Evolutionary conservation across 2,888 invertebrate species (phyloP).

Genomic region (Arctia plantaginis): DNA sequence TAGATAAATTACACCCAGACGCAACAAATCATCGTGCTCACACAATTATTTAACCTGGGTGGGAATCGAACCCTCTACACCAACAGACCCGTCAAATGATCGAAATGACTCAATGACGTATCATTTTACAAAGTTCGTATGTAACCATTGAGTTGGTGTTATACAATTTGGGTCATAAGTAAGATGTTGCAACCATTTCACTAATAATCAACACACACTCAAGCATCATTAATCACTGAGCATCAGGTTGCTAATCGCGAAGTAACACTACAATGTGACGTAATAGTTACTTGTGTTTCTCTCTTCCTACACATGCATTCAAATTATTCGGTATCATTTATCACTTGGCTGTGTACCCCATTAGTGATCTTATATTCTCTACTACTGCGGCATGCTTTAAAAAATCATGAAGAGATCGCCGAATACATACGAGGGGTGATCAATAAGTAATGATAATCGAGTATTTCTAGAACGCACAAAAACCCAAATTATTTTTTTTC

Average conservation of each 20-base stretch:
- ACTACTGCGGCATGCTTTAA: constrained; percentile 12
- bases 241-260: constrained; percentile 5
- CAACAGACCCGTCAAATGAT: too few relatives aligned
- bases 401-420: constrained; percentile 31
- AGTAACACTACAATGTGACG: constrained; percentile 12
- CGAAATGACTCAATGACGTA: not conserved
- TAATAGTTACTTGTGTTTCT: constrained; percentile 10
- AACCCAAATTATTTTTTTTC: too few relatives aligned
- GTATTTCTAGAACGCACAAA: too few relatives aligned
- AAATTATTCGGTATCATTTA: constrained; percentile 12
- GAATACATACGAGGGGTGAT: too few relatives aligned
- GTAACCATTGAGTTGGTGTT: constrained; percentile 5
- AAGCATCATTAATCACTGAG: constrained; percentile 18
- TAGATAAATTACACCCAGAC: too few relatives aligned
- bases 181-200: constrained; percentile 15
- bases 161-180: constrained; percentile 19
- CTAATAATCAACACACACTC: constrained; percentile 33
- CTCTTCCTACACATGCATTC: constrained; percentile 10
- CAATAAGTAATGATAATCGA: too few relatives aligned
- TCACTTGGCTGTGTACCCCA: constrained; percentile 12
- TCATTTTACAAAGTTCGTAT: not conserved
- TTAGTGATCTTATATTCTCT: constrained; percentile 13
- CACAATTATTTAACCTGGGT: too few relatives aligned
- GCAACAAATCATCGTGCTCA: too few relatives aligned
- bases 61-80: too few relatives aligned